A percentile compares a stretch with the other conserved stretches of the same genome.
Evolutionary conservation across 2,113 vertebrate species (phyloP).

Genomic region (Podocnemis expansa): DNA sequence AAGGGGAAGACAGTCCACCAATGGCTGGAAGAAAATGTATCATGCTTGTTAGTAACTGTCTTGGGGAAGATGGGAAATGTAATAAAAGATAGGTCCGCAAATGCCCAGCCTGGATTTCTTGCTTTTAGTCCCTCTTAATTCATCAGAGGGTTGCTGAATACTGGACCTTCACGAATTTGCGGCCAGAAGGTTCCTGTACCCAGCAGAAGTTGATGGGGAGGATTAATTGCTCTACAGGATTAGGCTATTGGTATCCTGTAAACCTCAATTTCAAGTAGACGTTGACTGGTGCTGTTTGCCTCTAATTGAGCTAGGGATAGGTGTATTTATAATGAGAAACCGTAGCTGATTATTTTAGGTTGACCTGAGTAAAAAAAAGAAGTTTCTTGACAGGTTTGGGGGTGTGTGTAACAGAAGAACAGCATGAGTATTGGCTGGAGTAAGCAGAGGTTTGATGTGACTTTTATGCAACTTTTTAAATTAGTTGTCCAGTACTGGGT

Average conservation of each 20-base stretch:
- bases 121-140: conserved; percentile 41
- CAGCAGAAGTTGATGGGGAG: background rate
- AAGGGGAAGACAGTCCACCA: conserved; percentile 48
- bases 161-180: background rate
- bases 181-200: background rate
- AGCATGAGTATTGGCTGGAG: background rate
- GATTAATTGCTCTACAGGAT: background rate
- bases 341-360: background rate
- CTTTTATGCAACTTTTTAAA: background rate
- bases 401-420: background rate
- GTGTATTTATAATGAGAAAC: background rate
- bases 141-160: background rate
- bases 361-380: background rate
- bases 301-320: background rate
- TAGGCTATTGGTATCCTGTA: background rate
- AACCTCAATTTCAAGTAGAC: background rate
- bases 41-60: conserved; percentile 58
- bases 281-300: background rate
- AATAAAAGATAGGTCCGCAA: conserved; percentile 11
- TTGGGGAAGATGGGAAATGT: background rate
- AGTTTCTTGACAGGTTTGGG: conserved; percentile 3
- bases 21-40: conserved; percentile 61
- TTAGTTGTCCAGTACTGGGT: rapidly evolving
- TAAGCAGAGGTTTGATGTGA: background rate
- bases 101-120: conserved; percentile 52